Percentiles rank a stretch among this genome's conserved stretches.
These are phyloP conservation scores for Epistrophe eligans DNA, from an alignment of 2,888 invertebrate genomes.

Conservation along the genomic window DNA sequence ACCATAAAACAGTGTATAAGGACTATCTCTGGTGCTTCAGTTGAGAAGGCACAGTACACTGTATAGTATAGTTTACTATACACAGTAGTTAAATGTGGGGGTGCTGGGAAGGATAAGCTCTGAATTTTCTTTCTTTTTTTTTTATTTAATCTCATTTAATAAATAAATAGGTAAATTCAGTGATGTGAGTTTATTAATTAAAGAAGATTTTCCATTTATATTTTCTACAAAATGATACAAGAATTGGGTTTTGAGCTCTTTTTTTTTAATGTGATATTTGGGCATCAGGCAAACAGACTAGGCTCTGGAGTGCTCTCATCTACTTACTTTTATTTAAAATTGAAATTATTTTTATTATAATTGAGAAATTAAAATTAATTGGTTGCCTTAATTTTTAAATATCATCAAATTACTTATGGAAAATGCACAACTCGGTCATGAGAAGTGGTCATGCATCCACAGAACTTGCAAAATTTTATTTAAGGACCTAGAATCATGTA, in stretches of 20 bases:
- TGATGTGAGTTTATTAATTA: constrained; percentile 66
- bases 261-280: neutral
- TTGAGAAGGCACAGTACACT: neutral
- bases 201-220: constrained; percentile 24
- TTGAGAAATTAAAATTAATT: constrained; percentile 3
- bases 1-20: constrained; percentile 47
- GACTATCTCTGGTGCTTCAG: constrained; percentile 32
- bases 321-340: neutral
- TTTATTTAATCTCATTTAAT: constrained; percentile 59
- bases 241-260: constrained; percentile 11
- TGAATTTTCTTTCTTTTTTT: constrained; percentile 6
- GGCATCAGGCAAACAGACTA: neutral
- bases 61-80: neutral
- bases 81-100: constrained; percentile 8
- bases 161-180: constrained; percentile 60
- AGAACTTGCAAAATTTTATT: too few species aligned
- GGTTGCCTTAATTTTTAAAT: neutral
- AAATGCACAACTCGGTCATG: neutral
- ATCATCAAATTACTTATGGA: neutral
- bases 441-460: neutral
- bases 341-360: neutral
- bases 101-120: constrained; percentile 39
- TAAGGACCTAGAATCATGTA: too few species aligned
- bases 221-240: constrained; percentile 12
- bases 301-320: neutral